These are phyloP conservation scores for Hypselothyrea guttata DNA, from an alignment of 2,888 invertebrate genomes.

Conservation along the genomic window DNA sequence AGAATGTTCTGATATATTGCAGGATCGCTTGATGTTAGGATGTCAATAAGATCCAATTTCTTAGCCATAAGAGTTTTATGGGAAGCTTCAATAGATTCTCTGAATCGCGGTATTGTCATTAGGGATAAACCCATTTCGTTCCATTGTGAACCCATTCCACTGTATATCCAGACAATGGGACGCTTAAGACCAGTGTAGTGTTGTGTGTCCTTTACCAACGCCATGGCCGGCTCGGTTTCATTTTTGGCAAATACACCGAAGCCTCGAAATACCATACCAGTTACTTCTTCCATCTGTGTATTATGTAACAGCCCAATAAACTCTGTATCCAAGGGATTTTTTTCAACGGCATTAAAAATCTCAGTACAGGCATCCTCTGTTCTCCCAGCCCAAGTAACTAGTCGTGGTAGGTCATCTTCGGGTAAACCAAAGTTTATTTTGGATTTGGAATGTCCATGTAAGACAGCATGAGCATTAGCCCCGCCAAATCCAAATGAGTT, in stretches of 20 bases:
- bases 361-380: constrained; percentile 88
- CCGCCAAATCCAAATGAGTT: constrained; percentile 98
- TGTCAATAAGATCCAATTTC: constrained; percentile 86
- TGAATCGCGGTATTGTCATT: constrained; percentile 89
- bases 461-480: constrained; percentile 86
- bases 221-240: constrained; percentile 55
- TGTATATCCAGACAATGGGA: constrained; percentile 94
- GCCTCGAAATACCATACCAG: constrained; percentile 89
- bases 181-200: constrained; percentile 86
- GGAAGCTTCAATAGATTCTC: constrained; percentile 86
- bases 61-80: constrained; percentile 84
- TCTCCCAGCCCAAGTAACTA: constrained; percentile 90
- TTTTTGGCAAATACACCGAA: constrained; percentile 84
- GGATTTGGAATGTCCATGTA: constrained; percentile 68
- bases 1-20: constrained; percentile 86
- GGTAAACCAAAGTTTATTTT: constrained; percentile 85
- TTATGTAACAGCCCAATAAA: constrained; percentile 85
- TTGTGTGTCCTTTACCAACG: constrained; percentile 83
- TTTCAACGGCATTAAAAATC: constrained; percentile 86
- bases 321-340: constrained; percentile 85
- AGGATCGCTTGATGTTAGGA: constrained; percentile 86
- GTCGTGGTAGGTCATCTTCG: constrained; percentile 86
- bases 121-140: constrained; percentile 90
- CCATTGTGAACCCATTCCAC: constrained; percentile 96
- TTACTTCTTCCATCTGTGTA: constrained; percentile 84